Conservation (phyloP, 2,888 invertebrate genomes). For the Embidobia sp. region DNA sequence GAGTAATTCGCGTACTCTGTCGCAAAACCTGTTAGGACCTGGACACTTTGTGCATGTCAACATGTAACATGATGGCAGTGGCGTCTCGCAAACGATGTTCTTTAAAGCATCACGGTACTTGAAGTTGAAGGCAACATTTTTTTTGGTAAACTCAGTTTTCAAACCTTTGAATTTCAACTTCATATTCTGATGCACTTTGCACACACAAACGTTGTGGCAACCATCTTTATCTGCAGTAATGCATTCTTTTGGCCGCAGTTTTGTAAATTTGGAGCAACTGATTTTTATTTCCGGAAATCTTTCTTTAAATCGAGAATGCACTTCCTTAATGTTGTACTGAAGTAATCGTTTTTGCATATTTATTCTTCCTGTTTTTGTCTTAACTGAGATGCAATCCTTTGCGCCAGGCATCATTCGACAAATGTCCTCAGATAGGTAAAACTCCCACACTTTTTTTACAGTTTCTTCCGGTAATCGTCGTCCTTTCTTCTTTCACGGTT, state of each 20-base stretch:
- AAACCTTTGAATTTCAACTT: constrained; percentile 31
- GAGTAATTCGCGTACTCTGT: constrained; percentile 1
- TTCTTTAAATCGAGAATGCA: constrained; percentile 3
- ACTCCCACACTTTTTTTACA: not conserved
- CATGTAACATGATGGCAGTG: constrained; percentile 5
- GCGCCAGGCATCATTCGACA: constrained; percentile 8
- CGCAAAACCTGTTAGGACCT: constrained; percentile 15
- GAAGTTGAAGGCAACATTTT: constrained; percentile 1
- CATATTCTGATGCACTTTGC: not conserved
- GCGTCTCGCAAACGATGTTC: constrained; percentile 20
- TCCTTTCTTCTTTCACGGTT: not conserved
- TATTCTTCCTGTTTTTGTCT: not conserved
- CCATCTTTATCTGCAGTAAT: constrained; percentile 6
- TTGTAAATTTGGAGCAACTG: constrained; percentile 15
- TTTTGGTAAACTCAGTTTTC: constrained; percentile 13
- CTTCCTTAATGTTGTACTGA: not conserved
- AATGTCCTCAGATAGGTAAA: constrained; percentile 8
- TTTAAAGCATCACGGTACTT: constrained; percentile 12
- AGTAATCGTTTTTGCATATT: constrained; percentile 14
- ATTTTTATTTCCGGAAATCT: constrained; percentile 20
- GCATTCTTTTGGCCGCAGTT: constrained; percentile 19
- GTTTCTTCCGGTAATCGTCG: not conserved
- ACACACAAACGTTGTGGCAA: not conserved
- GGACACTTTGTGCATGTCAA: constrained; percentile 26
- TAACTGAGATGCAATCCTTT: not conserved